phyloP scores from a whole-genome alignment of 2,888 invertebrate species.

The Myathropa florea region DNA sequence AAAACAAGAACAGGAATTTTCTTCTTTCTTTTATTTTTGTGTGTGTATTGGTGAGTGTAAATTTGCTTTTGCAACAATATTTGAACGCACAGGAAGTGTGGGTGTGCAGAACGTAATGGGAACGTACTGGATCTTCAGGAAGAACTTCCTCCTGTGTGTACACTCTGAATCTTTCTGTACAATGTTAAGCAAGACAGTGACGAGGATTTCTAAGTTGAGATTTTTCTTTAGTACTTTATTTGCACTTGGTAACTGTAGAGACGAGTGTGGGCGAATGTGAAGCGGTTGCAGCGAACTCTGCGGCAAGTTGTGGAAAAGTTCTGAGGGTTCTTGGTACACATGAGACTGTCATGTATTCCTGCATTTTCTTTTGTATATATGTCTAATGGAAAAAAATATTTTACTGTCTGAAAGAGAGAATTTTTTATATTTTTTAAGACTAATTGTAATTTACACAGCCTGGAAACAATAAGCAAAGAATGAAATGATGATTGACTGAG shows the following conservation, averaged over 20 bases:
- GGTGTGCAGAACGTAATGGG: not conserved
- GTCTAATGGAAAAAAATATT: slow-evolving; percentile 1
- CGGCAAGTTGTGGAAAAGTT: slow-evolving; percentile 35
- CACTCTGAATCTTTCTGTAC: slow-evolving; percentile 7
- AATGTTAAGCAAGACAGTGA: slow-evolving; percentile 44
- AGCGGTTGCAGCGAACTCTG: slow-evolving; percentile 17
- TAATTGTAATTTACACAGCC: not conserved
- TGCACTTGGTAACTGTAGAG: slow-evolving; percentile 22
- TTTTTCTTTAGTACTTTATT: slow-evolving; percentile 47
- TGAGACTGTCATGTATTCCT: slow-evolving; percentile 1
- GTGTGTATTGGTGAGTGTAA: slow-evolving; percentile 5
- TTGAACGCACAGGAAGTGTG: slow-evolving; percentile 5
- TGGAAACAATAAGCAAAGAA: not conserved
- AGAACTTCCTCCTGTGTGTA: slow-evolving; percentile 25
- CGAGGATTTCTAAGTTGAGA: slow-evolving; percentile 32
- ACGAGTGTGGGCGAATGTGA: not conserved
- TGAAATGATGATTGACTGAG: not conserved
- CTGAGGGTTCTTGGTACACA: slow-evolving; percentile 19
- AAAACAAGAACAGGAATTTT: not conserved
- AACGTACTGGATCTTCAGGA: not conserved
- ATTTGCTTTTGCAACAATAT: slow-evolving; percentile 41
- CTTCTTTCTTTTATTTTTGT: not conserved
- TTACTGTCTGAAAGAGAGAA: not conserved
- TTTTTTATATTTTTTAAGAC: not conserved
- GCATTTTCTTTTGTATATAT: not conserved